Conservation (phyloP, 1,140 invertebrate species). For the Thaumetopoea pityocampa region DNA sequence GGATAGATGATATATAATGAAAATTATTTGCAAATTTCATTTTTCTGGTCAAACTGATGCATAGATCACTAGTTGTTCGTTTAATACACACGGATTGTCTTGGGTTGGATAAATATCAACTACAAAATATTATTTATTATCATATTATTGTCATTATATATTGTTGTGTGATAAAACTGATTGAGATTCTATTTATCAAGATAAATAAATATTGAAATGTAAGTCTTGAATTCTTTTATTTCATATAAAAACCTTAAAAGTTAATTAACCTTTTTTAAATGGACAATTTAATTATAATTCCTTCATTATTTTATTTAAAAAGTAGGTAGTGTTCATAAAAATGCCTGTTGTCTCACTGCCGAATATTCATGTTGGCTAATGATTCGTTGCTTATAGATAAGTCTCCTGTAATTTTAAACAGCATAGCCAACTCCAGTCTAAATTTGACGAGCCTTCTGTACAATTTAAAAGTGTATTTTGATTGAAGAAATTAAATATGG, state of each 20-base stretch:
- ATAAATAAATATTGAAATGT: conserved; percentile 38
- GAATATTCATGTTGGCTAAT: no score
- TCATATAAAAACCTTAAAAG: background rate
- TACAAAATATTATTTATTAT: conserved; percentile 21
- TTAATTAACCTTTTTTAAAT: background rate
- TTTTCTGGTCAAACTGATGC: conserved; percentile 7
- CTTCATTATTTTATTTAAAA: no score
- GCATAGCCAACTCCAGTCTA: no score
- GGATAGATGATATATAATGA: no score
- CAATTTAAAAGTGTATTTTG: no score
- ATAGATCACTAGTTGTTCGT: conserved; percentile 20
- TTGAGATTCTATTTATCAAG: conserved; percentile 46
- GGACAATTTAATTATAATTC: no score
- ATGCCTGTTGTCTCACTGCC: no score
- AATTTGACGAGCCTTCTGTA: no score
- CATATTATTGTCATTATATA: conserved; percentile 27
- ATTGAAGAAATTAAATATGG: no score
- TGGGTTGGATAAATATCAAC: conserved; percentile 12
- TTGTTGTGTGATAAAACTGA: conserved; percentile 34
- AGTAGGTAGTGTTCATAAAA: no score
- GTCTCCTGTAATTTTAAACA: no score
- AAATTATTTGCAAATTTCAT: conserved; percentile 1
- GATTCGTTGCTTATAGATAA: no score
- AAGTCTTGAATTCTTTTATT: conserved; percentile 28
- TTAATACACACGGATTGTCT: conserved; percentile 6